Conservation (phyloP, 1,140 invertebrate genomes). For the Mylabris phalerata region DNA sequence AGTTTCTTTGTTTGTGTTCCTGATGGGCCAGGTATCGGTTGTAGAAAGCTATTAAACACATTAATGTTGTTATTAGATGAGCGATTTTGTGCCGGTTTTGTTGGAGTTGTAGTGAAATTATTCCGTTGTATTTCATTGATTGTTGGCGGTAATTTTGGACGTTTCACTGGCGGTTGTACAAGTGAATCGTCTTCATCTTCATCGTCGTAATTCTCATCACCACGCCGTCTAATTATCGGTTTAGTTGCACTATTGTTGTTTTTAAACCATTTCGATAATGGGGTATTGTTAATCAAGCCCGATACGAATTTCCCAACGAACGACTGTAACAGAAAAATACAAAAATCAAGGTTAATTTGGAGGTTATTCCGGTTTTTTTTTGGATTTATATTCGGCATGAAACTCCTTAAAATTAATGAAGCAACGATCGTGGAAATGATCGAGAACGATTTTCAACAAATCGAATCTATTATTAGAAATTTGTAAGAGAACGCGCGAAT, state of each 20-base stretch:
- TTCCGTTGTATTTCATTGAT: constrained; percentile 22
- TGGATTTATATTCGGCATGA: background rate
- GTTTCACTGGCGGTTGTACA: constrained; percentile 44
- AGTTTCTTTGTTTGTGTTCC: constrained; percentile 16
- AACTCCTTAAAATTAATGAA: background rate
- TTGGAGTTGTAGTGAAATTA: background rate
- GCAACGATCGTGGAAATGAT: background rate
- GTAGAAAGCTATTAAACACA: constrained; percentile 22
- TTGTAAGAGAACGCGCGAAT: constrained; percentile 31
- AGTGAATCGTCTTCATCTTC: constrained; percentile 34
- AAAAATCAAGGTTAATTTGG: constrained; percentile 10
- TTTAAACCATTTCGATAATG: constrained; percentile 48
- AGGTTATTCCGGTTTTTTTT: constrained; percentile 5
- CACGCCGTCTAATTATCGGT: constrained; percentile 35
- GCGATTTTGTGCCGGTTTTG: background rate
- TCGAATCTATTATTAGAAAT: constrained; percentile 26
- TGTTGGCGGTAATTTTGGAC: constrained; percentile 36
- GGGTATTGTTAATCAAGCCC: constrained; percentile 42
- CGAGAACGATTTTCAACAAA: background rate
- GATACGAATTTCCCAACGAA: constrained; percentile 48
- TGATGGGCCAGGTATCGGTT: constrained; percentile 35
- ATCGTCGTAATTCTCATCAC: constrained; percentile 42
- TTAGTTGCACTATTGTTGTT: constrained; percentile 37
- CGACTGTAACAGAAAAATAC: constrained; percentile 42
- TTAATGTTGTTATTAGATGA: constrained; percentile 18